Conservation (phyloP, 2,797 vertebrate genomes). For the Pteropus rufus region DNA sequence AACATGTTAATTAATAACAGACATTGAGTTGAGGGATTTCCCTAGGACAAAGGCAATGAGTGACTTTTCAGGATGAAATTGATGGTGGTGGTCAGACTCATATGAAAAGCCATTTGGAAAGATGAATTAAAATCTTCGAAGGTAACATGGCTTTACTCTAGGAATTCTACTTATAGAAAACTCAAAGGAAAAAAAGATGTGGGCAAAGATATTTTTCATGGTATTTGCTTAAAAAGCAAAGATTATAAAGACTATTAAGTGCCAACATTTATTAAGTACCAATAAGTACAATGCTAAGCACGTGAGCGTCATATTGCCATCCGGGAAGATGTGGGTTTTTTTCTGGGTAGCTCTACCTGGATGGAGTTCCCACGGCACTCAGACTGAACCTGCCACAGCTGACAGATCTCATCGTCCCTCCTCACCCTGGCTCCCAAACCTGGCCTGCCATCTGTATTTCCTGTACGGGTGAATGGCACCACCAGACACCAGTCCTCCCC, state of each 20-base stretch:
- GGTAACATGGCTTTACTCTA: background rate
- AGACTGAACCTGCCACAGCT: background rate
- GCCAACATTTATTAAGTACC: background rate
- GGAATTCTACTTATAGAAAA: background rate
- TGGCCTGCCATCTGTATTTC: background rate
- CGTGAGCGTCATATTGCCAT: background rate
- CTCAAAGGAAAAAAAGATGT: background rate
- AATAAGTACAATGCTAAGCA: background rate
- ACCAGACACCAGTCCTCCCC: background rate
- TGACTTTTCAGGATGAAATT: background rate
- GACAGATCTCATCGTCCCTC: background rate
- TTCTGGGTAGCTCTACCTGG: too few relatives aligned
- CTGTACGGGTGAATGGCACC: background rate
- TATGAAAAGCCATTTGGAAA: background rate
- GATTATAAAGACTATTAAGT: background rate
- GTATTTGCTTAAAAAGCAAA: background rate
- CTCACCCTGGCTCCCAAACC: background rate
- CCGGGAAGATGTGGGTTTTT: background rate
- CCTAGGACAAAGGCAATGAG: background rate
- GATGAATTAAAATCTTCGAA: constrained; percentile 8
- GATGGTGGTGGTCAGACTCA: background rate
- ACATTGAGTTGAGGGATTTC: background rate
- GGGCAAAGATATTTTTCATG: background rate
- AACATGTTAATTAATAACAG: background rate
- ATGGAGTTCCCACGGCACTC: too few relatives aligned